Percentiles rank a stretch among this genome's conserved stretches.
phyloP scores from a whole-genome alignment of 2,113 vertebrate genomes.

The Marcusenius ussheri region DNA sequence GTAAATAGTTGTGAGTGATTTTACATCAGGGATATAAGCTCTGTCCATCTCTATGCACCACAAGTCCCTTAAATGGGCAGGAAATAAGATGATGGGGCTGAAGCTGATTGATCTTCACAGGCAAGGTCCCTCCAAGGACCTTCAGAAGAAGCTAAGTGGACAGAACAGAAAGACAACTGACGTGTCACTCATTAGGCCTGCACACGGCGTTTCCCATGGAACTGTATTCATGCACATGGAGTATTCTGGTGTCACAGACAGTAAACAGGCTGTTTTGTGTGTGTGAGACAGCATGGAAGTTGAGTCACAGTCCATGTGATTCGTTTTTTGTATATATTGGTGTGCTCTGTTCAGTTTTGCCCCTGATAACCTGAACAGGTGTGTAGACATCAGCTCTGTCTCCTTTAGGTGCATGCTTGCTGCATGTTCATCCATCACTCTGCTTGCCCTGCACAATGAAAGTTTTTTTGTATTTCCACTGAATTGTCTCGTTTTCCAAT shows the following conservation, averaged over 20 bases:
- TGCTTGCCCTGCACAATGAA: neutral
- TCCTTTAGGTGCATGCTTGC: neutral
- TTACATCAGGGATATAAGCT: neutral
- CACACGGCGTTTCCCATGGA: neutral
- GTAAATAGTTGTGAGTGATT: neutral
- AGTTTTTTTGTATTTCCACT: neutral
- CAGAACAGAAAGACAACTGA: neutral
- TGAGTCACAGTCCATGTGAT: neutral
- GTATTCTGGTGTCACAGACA: neutral
- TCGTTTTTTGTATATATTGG: neutral
- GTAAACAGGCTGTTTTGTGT: neutral
- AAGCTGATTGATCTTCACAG: neutral
- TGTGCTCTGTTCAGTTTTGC: neutral
- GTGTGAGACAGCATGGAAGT: neutral
- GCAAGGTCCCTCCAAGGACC: neutral
- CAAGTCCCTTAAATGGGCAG: neutral
- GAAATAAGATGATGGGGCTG: neutral
- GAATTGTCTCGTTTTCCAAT: neutral
- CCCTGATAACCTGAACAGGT: neutral
- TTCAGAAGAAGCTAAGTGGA: neutral
- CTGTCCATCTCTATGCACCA: neutral
- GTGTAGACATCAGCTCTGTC: neutral
- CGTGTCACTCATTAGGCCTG: neutral
- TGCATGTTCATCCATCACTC: neutral
- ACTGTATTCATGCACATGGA: neutral